Base-by-base conservation (phyloP, 2,888 invertebrate species). In the Rhingia rostrata region DNA sequence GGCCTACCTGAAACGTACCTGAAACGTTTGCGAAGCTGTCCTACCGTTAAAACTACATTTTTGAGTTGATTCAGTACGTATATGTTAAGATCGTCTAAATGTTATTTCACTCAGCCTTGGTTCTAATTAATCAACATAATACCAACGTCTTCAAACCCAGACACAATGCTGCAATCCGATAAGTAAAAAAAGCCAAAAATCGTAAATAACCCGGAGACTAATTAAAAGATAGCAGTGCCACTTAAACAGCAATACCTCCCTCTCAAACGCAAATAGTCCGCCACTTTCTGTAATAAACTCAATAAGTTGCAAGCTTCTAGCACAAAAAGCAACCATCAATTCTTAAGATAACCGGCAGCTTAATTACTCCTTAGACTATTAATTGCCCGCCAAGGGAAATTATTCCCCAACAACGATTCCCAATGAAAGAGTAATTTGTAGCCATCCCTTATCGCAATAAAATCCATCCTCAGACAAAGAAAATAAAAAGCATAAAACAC, bases 291-390 rank as follows among this genome's bases (percentile, higher is more conserved):
- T 45, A 14, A 73, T 83, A 78, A 83, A 73, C 10, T 39, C 78
- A 73, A 83, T 56, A 73, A 69, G 83, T 22, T 63, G 37, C 53
- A 22, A 7, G 37, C 6, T 53, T 45, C 45, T 6, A 41, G 61
- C 66, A 45, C 66, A n/a, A 53, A 47, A 82, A 72, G 49, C 14
- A 60, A 35, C 73, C 83, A 83, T 83, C 41, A 78, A 67, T 83
- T 63, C 61, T 37, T 7, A n/a, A 39, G 56, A 73, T 78, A 49
- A 77, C 77, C 72, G 41, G 37, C 66, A 73, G 79, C 78, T 78
- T 78, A 83, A 79, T 84, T 84, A 80, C 79, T 84, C 54, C 54
- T 70, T 72, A 56, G 33, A 53, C 47, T 61, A 70, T 75, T 79
- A 79, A 84, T 84, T 84, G 70, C 80, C 54, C 2, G 14, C 66